Evolutionary conservation across 2,888 invertebrate genomes (phyloP).

Genomic region (Camptogramma bilineatum): DNA sequence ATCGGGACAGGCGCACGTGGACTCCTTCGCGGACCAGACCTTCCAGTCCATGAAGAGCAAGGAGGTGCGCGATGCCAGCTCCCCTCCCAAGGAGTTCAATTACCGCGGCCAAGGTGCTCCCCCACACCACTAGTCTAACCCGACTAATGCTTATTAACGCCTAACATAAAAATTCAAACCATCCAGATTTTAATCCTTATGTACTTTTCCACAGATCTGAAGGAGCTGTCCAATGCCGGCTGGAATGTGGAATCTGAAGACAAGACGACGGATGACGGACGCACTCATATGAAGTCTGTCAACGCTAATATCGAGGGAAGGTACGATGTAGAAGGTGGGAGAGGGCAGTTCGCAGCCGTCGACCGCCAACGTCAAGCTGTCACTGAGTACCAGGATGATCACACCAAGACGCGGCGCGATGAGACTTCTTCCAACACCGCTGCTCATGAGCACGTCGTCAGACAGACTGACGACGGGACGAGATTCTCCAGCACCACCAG

Average conservation of each 20-base stretch:
- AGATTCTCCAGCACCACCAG: conserved; percentile 69
- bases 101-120: conserved; percentile 81
- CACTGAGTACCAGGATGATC: conserved; percentile 76
- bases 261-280: conserved; percentile 87
- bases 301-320: conserved; percentile 88
- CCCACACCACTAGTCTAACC: conserved; percentile 62
- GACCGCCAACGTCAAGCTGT: conserved; percentile 86
- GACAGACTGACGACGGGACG: conserved; percentile 73
- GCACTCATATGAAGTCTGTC: conserved; percentile 85
- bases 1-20: conserved; percentile 86
- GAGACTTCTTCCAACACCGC: conserved; percentile 70
- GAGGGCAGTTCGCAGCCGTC: conserved; percentile 87
- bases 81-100: conserved; percentile 88
- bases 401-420: conserved; percentile 71
- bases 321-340: conserved; percentile 88
- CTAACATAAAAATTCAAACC: conserved; percentile 42
- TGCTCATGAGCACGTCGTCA: conserved; percentile 70
- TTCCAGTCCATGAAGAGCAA: conserved; percentile 92
- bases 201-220: conserved; percentile 71
- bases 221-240: conserved; percentile 83
- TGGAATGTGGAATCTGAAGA: conserved; percentile 89
- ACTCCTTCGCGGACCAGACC: conserved; percentile 90
- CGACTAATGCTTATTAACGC: conserved; percentile 76
- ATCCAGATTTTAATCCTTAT: not conserved
- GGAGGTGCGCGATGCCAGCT: conserved; percentile 91